These are phyloP conservation scores for Papilio aristodemus DNA, from an alignment of 1,140 invertebrate genomes.

Conservation along the genomic window DNA sequence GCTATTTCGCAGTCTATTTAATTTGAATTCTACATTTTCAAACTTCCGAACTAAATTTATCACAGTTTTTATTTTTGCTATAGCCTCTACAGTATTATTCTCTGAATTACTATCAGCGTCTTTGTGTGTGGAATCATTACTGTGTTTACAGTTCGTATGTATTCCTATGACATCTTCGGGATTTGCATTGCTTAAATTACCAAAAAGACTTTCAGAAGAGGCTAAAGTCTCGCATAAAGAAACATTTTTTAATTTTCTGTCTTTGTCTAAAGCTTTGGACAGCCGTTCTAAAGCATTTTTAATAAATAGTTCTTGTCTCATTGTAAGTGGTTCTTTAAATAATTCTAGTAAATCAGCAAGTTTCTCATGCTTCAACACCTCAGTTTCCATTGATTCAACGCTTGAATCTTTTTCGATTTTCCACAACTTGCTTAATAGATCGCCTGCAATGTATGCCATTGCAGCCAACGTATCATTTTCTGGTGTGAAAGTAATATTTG, in stretches of 20 bases:
- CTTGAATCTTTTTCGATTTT: constrained; percentile 62
- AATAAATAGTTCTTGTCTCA: constrained; percentile 66
- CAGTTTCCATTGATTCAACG: constrained; percentile 55
- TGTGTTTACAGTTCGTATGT: constrained; percentile 35
- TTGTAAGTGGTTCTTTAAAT: constrained; percentile 68
- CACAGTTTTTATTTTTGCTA: constrained; percentile 58
- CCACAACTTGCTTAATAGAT: constrained; percentile 70
- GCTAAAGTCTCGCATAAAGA: constrained; percentile 56
- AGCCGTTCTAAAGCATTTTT: constrained; percentile 67
- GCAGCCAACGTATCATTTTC: constrained; percentile 72
- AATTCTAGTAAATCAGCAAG: constrained; percentile 65
- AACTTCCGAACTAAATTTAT: constrained; percentile 60
- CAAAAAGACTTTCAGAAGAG: constrained; percentile 36
- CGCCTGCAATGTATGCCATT: constrained; percentile 72
- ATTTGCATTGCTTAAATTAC: constrained; percentile 36
- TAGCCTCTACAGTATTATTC: constrained; percentile 39
- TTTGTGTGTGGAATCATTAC: constrained; percentile 21
- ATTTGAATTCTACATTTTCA: constrained; percentile 52
- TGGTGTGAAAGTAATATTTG: constrained; percentile 71
- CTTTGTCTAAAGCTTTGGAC: constrained; percentile 54
- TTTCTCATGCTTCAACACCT: constrained; percentile 68
- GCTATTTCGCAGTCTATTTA: constrained; percentile 44
- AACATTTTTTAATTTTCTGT: constrained; percentile 56
- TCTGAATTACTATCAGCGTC: constrained; percentile 29
- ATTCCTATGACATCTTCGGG: constrained; percentile 34